These are phyloP conservation scores for Elgaria multicarinata DNA, from an alignment of 2,113 vertebrate genomes.

Conservation along the genomic window DNA sequence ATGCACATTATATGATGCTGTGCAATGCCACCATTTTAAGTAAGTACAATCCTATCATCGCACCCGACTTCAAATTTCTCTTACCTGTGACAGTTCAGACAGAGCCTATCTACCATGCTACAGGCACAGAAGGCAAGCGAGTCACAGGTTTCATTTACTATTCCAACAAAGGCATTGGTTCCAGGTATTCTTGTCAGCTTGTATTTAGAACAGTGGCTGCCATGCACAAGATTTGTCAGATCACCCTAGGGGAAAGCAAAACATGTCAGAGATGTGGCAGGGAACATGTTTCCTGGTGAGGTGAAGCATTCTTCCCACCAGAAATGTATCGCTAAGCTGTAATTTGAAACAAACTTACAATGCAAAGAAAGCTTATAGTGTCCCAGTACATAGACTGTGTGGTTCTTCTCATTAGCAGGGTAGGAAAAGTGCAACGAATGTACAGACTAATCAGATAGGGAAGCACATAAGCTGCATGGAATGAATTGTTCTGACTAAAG, in stretches of 20 bases:
- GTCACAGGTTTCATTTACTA: slow-evolving; percentile 97
- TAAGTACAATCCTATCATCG: neutral
- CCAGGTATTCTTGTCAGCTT: slow-evolving; percentile 92
- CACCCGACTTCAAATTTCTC: fast-evolving
- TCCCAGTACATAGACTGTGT: fast-evolving
- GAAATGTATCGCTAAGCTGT: neutral
- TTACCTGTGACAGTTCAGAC: slow-evolving; percentile 98
- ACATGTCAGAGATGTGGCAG: neutral
- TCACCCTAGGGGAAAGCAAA: slow-evolving; percentile 83
- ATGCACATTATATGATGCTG: fast-evolving
- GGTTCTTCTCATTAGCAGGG: neutral
- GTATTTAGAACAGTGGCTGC: slow-evolving; percentile 98
- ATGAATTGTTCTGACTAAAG: neutral
- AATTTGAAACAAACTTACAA: neutral
- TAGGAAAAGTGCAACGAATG: neutral
- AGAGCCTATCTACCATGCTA: slow-evolving; percentile 97
- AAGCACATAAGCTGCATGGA: neutral
- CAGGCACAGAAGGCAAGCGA: slow-evolving; percentile 97
- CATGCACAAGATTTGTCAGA: slow-evolving; percentile 96
- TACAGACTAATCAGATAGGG: neutral
- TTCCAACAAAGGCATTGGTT: slow-evolving; percentile 95
- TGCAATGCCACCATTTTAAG: fast-evolving
- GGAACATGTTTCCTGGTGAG: neutral
- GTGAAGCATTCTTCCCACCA: neutral
- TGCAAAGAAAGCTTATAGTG: fast-evolving